A percentile compares a stretch with the other conserved stretches of the same genome.
Evolutionary conservation across 30 jellyfish, hydroid and myxozoan species (phyloP).

Genomic region (Hydra vulgaris): DNA sequence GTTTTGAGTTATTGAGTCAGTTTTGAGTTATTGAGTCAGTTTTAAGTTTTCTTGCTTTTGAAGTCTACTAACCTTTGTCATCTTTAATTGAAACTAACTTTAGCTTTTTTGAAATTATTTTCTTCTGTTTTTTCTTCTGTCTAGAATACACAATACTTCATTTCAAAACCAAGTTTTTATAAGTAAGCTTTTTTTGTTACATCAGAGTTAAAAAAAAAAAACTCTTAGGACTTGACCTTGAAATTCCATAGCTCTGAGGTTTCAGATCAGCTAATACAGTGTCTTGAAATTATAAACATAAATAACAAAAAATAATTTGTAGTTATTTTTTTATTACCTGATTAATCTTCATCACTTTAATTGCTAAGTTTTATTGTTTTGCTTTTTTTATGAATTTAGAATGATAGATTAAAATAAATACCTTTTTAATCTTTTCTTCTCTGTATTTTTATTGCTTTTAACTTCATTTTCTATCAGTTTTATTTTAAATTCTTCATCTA

Average conservation of each 20-base stretch:
- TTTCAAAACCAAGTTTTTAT: not conserved
- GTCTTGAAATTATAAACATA: too few species aligned
- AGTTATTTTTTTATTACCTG: too few species aligned
- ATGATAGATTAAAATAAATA: not conserved
- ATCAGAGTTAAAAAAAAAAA: not conserved
- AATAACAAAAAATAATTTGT: too few species aligned
- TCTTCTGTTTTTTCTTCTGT: constrained; percentile 49
- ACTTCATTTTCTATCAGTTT: constrained; percentile 37
- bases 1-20: too few species aligned
- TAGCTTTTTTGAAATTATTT: constrained; percentile 18
- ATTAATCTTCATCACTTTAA: not conserved
- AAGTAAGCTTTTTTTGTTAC: too few species aligned
- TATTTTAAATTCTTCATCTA: constrained; percentile 49
- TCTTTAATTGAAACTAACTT: not conserved
- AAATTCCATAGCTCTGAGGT: too few species aligned
- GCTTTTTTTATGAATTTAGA: not conserved
- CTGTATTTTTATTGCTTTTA: constrained; percentile 52
- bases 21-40: too few species aligned
- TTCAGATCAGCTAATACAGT: too few species aligned
- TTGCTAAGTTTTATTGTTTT: not conserved
- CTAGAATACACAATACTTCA: not conserved
- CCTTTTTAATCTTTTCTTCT: constrained; percentile 73
- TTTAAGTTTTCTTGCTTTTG: not conserved
- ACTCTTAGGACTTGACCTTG: too few species aligned
- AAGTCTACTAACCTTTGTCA: not conserved